Evolutionary conservation across 35 echinoderm and acorn worm genomes (phyloP).

Genomic region (Heliocidaris tuberculata): DNA sequence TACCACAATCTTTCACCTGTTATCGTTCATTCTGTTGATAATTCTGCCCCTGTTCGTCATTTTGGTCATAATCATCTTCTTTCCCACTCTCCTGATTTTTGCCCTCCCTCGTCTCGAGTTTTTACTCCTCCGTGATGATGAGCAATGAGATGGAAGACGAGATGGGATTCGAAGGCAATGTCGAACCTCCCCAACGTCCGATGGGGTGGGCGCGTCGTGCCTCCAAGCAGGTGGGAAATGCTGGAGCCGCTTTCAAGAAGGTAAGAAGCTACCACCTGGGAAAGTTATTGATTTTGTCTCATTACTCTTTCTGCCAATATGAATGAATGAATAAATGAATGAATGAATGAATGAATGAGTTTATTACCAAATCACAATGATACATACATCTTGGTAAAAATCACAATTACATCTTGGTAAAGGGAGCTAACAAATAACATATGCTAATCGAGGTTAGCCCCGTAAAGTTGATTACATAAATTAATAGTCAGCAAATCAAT

Average conservation of each 20-base stretch:
- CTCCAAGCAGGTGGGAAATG: slow-evolving; percentile 26
- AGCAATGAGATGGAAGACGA: neutral
- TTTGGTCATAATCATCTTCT: neutral
- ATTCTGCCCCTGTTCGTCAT: slow-evolving; percentile 24
- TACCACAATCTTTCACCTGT: neutral
- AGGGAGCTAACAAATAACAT: too few relatives aligned
- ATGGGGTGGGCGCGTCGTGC: slow-evolving; percentile 29
- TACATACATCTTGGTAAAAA: too few relatives aligned
- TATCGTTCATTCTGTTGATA: neutral
- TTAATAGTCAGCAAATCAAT: too few relatives aligned
- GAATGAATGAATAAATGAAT: too few relatives aligned
- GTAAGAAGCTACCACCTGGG: neutral
- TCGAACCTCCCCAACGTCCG: neutral
- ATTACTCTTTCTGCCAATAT: too few relatives aligned
- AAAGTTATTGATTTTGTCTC: too few relatives aligned
- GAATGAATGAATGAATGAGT: too few relatives aligned
- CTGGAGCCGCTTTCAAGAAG: slow-evolving; percentile 54
- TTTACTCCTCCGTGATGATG: neutral
- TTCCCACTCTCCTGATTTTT: neutral
- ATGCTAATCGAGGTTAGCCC: too few relatives aligned
- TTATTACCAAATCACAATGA: too few relatives aligned
- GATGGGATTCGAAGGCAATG: neutral
- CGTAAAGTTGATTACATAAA: too few relatives aligned
- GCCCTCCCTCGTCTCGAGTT: neutral
- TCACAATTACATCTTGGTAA: too few relatives aligned